Evolutionary conservation across 2,888 invertebrate species (phyloP), one percentile per base, ranked within the genome.

Genomic region (Chrysolina haemoptera): DNA sequence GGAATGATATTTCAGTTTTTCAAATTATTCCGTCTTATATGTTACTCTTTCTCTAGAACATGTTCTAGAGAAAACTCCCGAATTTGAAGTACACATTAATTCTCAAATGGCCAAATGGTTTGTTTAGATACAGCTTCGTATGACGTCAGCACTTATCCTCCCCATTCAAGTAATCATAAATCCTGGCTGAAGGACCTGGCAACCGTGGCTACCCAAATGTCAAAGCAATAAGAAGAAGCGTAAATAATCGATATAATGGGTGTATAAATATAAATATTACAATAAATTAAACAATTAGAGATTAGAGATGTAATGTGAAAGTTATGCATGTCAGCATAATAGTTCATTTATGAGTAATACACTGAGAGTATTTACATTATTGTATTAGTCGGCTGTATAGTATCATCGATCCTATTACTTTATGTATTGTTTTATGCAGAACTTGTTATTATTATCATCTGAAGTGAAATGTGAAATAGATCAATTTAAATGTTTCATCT

Each of bases 241-340:
- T 3, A 8, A 35, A 35, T 35, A 8, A 35, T 35, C 35, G 8
- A 35, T 43, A 43, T 43, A 8, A 43, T 14, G 43, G 43, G 43
- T 43, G 43, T 43, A 43, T 43, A 43, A 43, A 43, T 14, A 43
- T 43, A 43, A 2, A 8, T 5, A 43, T 43, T 43, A 43, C 43
- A 14, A 43, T 43, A 12, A 43, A 43, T 43, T 43, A 43, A 43
- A 35, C 35, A 35, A 35, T n/a, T 35, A 35, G 0, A 35, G 12
- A 43, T 14, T n/a, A n/a, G 43, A 43, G 43, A 12, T 14, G 43
- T 43, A 43, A 22, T 53, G 53, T 53, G 53, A 53, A 53, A 53
- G 53, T 53, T 43, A 53, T 53, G 20, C 16, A 53, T 53, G 20
- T n/a, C n/a, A n/a, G n/a, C n/a, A 53, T 53, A 10, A 10, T 53